Base-by-base conservation (phyloP, 2,797 vertebrate genomes). In the Trachurus trachurus region DNA sequence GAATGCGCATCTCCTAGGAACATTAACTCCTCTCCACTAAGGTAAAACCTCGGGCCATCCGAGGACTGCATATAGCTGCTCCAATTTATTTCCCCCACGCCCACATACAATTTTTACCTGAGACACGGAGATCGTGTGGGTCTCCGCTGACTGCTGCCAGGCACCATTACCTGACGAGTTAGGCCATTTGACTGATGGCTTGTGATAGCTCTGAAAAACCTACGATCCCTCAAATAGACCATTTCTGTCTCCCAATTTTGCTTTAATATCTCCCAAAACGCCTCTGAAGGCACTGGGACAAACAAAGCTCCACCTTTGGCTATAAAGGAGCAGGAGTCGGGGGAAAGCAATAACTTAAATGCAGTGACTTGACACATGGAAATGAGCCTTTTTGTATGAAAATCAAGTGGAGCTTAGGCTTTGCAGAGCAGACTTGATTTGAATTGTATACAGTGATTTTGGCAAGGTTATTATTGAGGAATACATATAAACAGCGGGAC, bases 181-280 rank as follows among this genome's bases (percentile, higher is more conserved):
- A 67, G 69, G 44, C 76, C 74, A 78, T 83, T 80, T 90, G 89
- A 93, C 88, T 88, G 93, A 94, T 93, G 86, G 77, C 69, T 87
- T 89, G 82, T 88, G 91, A 94, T 87, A 78, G 89, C 84, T 88
- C 76, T 4, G 76, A 82, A 76, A 89, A 90, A 83, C 42, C 16
- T 57, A 80, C 87, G 88, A 93, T 92, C 85, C 78, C 75, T 93
- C 89, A 91, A 91, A 91, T 84, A 91, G 88, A 92, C 88, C 86
- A 89, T 89, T 93, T 90, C 87, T 87, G 85, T 89, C 88, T 90
- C 75, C 76, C 90, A 86, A 88, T 92, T 92, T 91, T 80, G 81
- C 84, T 88, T 85, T 83, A 92, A 90, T 92, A 86, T 86, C 77
- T 86, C 87, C 82, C 76, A 87, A 88, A 88, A 86, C 71, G 87